Evolutionary conservation across 2,888 invertebrate species (phyloP), one percentile per base, ranked within the genome.

Genomic region (Torymus tubicola): DNA sequence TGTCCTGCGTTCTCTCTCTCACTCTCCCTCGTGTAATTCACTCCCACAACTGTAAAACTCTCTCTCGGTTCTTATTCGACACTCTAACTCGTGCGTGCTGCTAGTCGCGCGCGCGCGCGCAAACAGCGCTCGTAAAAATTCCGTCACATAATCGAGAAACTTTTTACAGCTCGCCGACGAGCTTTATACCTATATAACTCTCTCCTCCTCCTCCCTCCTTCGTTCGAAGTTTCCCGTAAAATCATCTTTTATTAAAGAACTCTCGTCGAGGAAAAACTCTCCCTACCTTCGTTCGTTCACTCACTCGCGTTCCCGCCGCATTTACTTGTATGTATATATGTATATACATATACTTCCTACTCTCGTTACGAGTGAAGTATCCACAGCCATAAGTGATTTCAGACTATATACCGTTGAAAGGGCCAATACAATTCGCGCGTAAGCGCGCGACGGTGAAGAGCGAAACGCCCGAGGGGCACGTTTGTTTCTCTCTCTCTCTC

Each of bases 211-310:
- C 21, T 21, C 21, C 21, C 21, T 21, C 2, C 21, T 21, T 21
- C n/a, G 55, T 24, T n/a, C 11, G 21, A 72, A 72, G 61, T 2
- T 63, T 72, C 52, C 61, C 16, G 16, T n/a, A 64, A 65, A 65
- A 31, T 12, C 57, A 57, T 57, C 13, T 52, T 65, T 52, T 50
- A 52, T 65, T 52, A 12, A 65, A 65, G 16, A 52, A 65, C 42
- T 52, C 52, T 14, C 21, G 4, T 42, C n/a, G 42, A 60, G 60
- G 18, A 60, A 60, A 16, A 5, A 18, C 5, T 31, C 31, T 31
- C 31, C 4, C 31, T 31, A 2, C 31, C 10, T 8, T 8, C 42
- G 1, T 42, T 42, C 42, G 42, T 8, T 8, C 8, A 42, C 42
- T 42, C 8, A 42, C 8, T 8, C 42, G 8, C n/a, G 42, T 8